Evolutionary conservation across 2,113 vertebrate species (phyloP).

Genomic region (Progne subis): DNA sequence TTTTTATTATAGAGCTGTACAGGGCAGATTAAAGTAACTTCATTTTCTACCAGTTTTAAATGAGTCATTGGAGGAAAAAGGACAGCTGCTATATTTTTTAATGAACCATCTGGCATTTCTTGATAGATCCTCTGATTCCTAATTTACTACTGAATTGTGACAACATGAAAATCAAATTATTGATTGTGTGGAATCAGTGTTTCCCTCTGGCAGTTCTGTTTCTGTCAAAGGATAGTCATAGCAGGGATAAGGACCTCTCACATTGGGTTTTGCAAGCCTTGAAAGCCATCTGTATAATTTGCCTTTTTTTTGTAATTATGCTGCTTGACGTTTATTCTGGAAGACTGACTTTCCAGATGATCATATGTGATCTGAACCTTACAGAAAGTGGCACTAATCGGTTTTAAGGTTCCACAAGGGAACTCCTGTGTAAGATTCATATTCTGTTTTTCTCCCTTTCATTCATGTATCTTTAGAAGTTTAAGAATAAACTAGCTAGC

Average conservation of each 20-base stretch:
- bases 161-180: constrained; percentile 52
- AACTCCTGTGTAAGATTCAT: not conserved
- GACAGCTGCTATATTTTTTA: constrained; percentile 60
- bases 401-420: not conserved
- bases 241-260: not conserved
- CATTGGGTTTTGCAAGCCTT: not conserved
- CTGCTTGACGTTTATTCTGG: not conserved
- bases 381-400: not conserved
- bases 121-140: constrained; percentile 49
- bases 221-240: not conserved
- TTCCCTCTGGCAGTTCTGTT: constrained; percentile 20
- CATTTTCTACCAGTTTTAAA: constrained; percentile 29
- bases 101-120: constrained; percentile 60
- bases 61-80: not conserved
- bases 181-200: constrained; percentile 43
- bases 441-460: not conserved
- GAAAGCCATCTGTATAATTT: not conserved
- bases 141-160: constrained; percentile 60
- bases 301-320: not conserved
- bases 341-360: not conserved
- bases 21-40: constrained; percentile 29
- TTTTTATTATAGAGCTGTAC: not conserved
- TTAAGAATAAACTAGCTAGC: not conserved
- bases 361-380: not conserved
- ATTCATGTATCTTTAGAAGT: not conserved